Base-by-base conservation (phyloP, 2,113 vertebrate genomes). In the Menura novaehollandiae region DNA sequence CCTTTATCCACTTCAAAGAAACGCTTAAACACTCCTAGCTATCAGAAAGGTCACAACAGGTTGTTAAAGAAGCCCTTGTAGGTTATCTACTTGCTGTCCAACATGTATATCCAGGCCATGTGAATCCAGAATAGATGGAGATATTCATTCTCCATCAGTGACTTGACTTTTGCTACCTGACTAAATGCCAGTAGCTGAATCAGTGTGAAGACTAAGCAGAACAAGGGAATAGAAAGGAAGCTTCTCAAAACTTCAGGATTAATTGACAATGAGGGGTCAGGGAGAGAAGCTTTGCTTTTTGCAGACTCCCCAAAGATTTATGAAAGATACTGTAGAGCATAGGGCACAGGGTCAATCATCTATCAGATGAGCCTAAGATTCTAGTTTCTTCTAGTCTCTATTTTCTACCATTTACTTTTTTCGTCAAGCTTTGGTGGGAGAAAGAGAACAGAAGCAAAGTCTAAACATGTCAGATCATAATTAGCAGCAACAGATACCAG, bases 61-160 rank as follows among this genome's bases (percentile, higher is more conserved):
- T 24, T 67, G 15, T 47, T 64, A 73, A 68, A 91, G 20, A 63
- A 47, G 11, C 19, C 22, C 22, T 2, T 27, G 19, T 12, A 60
- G 22, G 4, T 47, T 72, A 6, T 14, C 12, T 59, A 23, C 39
- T 66, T 79, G 27, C 59, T 39, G 60, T 69, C 24, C 63, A 69
- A 6, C 1, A 0, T 60, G 21, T 19, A n/a, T 27, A 62, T 1
- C 1, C 55, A 76, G 18, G 41, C 11, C 16, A 26, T 3, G 7
- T n/a, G n/a, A 67, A 35, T n/a, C 21, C 11, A 55, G 46, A 55
- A 62, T 22, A 69, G 41, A 73, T 5, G 6, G 18, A 81, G 11
- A 33, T 18, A 26, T 74, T 78, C 12, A 46, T 47, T 63, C 13
- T 59, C 55, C 28, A 33, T 49, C 52, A 67, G 14, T 2, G 11